Base-by-base conservation (phyloP, 1,140 invertebrate genomes). In the Pogonomyrmex barbatus region DNA sequence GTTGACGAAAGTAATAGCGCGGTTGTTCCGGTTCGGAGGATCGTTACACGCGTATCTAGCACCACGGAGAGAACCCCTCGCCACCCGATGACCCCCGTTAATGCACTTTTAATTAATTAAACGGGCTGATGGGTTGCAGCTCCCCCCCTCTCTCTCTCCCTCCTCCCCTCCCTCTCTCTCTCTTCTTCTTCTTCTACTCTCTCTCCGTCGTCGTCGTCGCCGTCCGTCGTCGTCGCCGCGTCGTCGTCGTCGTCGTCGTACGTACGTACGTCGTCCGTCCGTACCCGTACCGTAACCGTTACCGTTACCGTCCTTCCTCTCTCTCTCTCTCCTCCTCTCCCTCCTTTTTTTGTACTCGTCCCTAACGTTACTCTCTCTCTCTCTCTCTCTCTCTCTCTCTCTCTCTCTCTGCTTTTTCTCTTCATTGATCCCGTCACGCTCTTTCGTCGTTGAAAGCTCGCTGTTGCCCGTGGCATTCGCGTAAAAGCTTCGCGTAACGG, bases 71-170 rank as follows among this genome's bases (percentile, higher is more conserved):
- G 79, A 81, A 78, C 88, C 79, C 77, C 77, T 68, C 60, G 63
- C 14, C 60, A 58, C 71, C 24, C 86, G 67, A 73, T 83, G 86
- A 88, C 89, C 79, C 86, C 79, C 90, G 93, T 93, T 94, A 95
- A 95, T 95, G 94, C 94, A 95, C 93, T 95, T 95, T 95, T 95
- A 95, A 95, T 95, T 95, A 95, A 95, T 95, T 95, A 95, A 95
- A 95, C 94, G 94, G 93, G 91, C 91, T 92, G 91, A 94, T 94
- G 91, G 92, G 87, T 81, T 87, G 68, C 90, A 71, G 54, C 88
- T 87, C 79, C 84, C 87, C 81, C 87, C 87, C 87, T 88, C 39
- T 81, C 68, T 86, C 89, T 88, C 78, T 78, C 90, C 62, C 45
- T 58, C 54, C n/a, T n/a, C 47, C 54, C 47, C 17, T 30, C 47